These are phyloP conservation scores for Polypterus senegalus DNA, from an alignment of 2,113 vertebrate genomes.

Conservation along the genomic window DNA sequence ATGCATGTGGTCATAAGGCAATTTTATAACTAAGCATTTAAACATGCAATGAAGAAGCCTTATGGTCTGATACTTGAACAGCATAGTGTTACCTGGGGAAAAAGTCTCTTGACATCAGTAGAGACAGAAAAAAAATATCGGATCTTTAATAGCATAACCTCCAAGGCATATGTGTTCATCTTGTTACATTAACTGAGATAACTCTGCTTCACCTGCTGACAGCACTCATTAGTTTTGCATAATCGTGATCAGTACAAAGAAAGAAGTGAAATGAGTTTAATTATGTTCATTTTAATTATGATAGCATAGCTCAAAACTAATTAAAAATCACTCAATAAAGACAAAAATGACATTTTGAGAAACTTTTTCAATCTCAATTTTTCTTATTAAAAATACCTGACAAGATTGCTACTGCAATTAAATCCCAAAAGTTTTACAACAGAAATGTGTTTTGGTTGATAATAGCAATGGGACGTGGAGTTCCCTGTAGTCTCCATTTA, in stretches of 20 bases:
- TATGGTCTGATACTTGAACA: too few relatives aligned
- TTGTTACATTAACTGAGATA: constrained; percentile 7
- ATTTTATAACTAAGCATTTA: too few relatives aligned
- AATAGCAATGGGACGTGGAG: too few relatives aligned
- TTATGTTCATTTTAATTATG: constrained; percentile 5
- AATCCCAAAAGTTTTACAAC: too few relatives aligned
- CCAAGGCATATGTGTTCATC: constrained; percentile 5
- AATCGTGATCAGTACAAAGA: constrained; percentile 2
- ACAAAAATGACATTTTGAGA: neutral
- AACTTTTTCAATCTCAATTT: neutral
- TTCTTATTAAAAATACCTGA: neutral
- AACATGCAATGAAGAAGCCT: too few relatives aligned
- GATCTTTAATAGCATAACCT: constrained; percentile 5
- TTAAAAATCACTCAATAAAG: neutral
- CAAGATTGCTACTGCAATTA: too few relatives aligned
- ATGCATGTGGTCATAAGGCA: too few relatives aligned
- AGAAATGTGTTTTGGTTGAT: too few relatives aligned
- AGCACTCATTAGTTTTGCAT: constrained; percentile 8
- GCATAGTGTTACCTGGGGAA: neutral
- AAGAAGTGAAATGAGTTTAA: constrained; percentile 3
- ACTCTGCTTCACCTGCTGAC: constrained; percentile 6
- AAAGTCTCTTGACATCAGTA: neutral
- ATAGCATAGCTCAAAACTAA: constrained; percentile 1
- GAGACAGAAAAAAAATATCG: constrained; percentile 1
- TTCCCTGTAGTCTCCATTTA: too few relatives aligned